Evolutionary conservation across 1,140 invertebrate genomes (phyloP).

Genomic region (Papilio polyxenes): DNA sequence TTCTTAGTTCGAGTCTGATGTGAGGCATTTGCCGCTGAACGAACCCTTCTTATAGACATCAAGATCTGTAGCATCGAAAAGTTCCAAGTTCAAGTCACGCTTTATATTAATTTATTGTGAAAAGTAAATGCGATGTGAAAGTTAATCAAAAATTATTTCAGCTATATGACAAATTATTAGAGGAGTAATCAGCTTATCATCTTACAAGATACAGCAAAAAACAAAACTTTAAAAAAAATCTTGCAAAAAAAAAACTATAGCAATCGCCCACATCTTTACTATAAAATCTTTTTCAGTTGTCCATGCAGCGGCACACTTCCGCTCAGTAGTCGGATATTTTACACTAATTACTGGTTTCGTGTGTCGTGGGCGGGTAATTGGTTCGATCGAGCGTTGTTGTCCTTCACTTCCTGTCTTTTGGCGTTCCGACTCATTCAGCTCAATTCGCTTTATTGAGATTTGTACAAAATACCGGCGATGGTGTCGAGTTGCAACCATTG

Average conservation of each 20-base stretch:
- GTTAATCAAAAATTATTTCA: no score
- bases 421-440: conserved; percentile 55
- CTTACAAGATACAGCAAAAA: neutral
- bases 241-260: neutral
- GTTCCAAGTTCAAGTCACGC: no score
- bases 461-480: conserved; percentile 66
- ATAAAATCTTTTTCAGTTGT: conserved; percentile 38
- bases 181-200: neutral
- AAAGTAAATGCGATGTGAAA: no score
- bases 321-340: conserved; percentile 65
- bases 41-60: no score
- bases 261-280: neutral
- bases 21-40: no score
- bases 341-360: conserved; percentile 76
- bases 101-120: no score
- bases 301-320: conserved; percentile 54
- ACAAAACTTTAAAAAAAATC: neutral
- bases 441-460: conserved; percentile 51
- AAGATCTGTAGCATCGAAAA: no score
- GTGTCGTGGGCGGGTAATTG: conserved; percentile 76
- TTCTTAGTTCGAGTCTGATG: neutral
- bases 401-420: conserved; percentile 76
- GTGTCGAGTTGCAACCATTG: conserved; percentile 71
- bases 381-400: conserved; percentile 73
- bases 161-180: no score